phyloP scores from a whole-genome alignment of 2,113 vertebrate species.

The Centropristis striata region DNA sequence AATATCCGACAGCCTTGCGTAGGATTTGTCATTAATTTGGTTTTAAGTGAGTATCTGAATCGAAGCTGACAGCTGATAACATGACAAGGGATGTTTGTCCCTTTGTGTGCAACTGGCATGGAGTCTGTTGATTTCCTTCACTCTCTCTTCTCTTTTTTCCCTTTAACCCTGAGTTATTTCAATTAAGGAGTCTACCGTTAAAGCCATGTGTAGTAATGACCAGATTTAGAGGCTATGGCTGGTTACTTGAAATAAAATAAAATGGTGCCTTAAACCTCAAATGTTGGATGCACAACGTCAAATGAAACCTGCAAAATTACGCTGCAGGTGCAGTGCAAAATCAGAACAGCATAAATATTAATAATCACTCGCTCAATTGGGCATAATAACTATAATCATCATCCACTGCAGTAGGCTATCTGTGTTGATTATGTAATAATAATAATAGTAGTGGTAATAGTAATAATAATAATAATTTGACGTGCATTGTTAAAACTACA shows the following conservation, averaged over 20 bases:
- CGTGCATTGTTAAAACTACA: slow-evolving; percentile 79
- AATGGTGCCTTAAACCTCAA: slow-evolving; percentile 16
- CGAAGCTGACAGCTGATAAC: slow-evolving; percentile 10
- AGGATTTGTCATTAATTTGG: slow-evolving; percentile 19
- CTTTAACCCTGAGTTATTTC: not conserved
- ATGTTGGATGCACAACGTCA: not conserved
- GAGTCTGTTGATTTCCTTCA: slow-evolving; percentile 13
- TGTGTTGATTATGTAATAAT: slow-evolving; percentile 82
- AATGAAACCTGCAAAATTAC: slow-evolving; percentile 11
- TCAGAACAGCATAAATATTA: slow-evolving; percentile 9
- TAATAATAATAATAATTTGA: slow-evolving; percentile 55
- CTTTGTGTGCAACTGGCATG: slow-evolving; percentile 50
- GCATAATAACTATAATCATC: slow-evolving; percentile 22
- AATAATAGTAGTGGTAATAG: slow-evolving; percentile 55
- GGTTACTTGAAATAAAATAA: slow-evolving; percentile 4
- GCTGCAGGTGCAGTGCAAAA: slow-evolving; percentile 14
- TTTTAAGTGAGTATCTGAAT: not conserved
- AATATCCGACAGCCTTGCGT: not conserved
- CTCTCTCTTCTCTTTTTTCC: not conserved
- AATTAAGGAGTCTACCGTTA: not conserved
- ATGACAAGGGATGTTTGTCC: slow-evolving; percentile 36
- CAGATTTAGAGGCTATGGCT: not conserved
- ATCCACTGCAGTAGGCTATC: slow-evolving; percentile 72
- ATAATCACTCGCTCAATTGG: slow-evolving; percentile 34
- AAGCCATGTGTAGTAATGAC: not conserved